A percentile compares a stretch with the other conserved stretches of the same genome.
These are phyloP conservation scores for Prionace glauca DNA, from an alignment of 2,797 vertebrate genomes.

Conservation along the genomic window DNA sequence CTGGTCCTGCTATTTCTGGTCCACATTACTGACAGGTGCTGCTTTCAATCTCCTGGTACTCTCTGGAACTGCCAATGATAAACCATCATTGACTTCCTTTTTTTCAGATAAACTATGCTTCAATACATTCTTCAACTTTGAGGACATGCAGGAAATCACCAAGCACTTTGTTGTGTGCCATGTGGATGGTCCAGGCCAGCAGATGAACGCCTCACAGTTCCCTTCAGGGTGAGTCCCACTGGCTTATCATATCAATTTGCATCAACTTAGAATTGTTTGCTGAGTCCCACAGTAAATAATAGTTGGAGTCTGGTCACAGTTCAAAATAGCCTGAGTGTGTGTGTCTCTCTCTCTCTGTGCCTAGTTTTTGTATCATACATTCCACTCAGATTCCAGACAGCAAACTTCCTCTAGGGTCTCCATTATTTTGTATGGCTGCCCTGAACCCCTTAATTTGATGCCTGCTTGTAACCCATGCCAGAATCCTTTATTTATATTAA, in stretches of 20 bases:
- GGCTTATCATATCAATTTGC: background rate
- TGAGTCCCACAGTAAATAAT: background rate
- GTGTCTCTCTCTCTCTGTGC: background rate
- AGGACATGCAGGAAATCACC: conserved; percentile 40
- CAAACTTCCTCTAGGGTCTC: background rate
- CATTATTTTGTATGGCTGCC: background rate
- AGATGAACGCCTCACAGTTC: conserved; percentile 30
- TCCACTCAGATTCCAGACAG: background rate
- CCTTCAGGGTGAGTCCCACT: conserved; percentile 31
- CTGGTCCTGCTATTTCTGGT: background rate
- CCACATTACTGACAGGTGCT: background rate
- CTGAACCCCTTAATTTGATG: background rate
- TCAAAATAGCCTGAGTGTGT: background rate
- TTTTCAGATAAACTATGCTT: conserved; percentile 37
- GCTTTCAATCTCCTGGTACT: background rate
- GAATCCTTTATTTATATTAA: background rate
- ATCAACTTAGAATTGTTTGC: background rate
- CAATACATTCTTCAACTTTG: conserved; percentile 38
- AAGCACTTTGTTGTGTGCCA: conserved; percentile 39
- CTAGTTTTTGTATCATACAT: background rate
- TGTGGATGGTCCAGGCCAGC: conserved; percentile 39
- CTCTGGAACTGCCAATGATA: background rate
- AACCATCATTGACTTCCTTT: background rate
- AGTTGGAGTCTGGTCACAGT: background rate
- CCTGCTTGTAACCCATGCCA: background rate